phyloP scores from a whole-genome alignment of 92 coral and sea anemone genomes.

The Umimayanthus kanabou region DNA sequence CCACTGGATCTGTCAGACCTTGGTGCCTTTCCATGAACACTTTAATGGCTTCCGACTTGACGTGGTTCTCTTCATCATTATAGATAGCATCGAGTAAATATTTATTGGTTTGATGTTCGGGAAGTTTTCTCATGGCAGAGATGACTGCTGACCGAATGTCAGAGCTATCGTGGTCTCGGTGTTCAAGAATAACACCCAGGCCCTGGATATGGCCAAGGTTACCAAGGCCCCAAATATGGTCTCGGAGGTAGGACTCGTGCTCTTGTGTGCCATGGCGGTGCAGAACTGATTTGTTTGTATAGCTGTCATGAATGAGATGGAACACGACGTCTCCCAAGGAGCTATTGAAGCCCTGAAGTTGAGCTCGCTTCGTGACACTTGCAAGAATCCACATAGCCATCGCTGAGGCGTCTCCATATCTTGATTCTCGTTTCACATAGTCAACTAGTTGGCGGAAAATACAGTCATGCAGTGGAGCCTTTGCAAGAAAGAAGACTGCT shows the following conservation, averaged over 20 bases:
- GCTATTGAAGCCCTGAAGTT: constrained; percentile 72
- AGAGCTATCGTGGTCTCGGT: constrained; percentile 81
- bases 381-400: constrained; percentile 83
- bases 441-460: constrained; percentile 51
- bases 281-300: constrained; percentile 63
- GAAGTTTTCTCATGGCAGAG: constrained; percentile 86
- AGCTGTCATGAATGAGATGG: constrained; percentile 71
- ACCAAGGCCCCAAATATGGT: constrained; percentile 91
- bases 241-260: constrained; percentile 72
- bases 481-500: constrained; percentile 84
- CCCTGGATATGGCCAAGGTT: constrained; percentile 81
- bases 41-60: constrained; percentile 79
- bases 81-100: constrained; percentile 62
- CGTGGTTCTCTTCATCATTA: constrained; percentile 78
- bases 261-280: constrained; percentile 64
- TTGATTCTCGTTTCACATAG: constrained; percentile 18
- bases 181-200: constrained; percentile 64
- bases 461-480: constrained; percentile 80
- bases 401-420: constrained; percentile 12
- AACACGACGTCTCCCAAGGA: constrained; percentile 64
- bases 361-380: constrained; percentile 62
- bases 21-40: constrained; percentile 82
- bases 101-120: constrained; percentile 56
- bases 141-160: constrained; percentile 80
- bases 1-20: constrained; percentile 52